Evolutionary conservation across 2,797 vertebrate species (phyloP).

Genomic region (Nannoperca australis): DNA sequence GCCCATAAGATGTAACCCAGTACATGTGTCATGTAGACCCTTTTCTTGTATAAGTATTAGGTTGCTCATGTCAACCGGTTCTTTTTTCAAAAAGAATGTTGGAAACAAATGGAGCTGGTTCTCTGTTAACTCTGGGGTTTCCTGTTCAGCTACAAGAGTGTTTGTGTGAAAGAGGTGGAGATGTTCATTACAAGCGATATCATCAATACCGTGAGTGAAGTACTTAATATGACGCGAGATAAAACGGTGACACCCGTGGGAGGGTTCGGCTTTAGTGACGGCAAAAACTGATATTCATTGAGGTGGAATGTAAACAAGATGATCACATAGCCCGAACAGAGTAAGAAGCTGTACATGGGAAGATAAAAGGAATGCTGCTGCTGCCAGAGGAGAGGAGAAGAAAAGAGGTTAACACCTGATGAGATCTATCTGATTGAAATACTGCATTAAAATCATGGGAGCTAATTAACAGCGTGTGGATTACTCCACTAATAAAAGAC

Average conservation of each 20-base stretch:
- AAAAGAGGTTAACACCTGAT: not conserved
- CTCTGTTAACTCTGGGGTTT: not conserved
- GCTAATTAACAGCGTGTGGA: constrained; percentile 2
- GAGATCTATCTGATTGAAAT: not conserved
- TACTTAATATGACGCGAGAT: not conserved
- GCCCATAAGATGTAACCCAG: not conserved
- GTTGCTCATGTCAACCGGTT: not conserved
- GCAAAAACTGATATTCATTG: not conserved
- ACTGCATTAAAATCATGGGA: not conserved
- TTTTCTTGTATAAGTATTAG: too few species aligned
- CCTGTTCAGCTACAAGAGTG: not conserved
- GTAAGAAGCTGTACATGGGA: not conserved
- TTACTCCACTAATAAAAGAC: constrained; percentile 6
- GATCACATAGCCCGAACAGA: not conserved
- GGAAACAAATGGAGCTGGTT: not conserved
- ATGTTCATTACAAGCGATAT: not conserved
- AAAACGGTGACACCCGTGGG: not conserved
- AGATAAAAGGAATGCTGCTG: not conserved
- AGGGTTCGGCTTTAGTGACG: too few species aligned
- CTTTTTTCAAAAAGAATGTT: too few species aligned
- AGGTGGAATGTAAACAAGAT: not conserved
- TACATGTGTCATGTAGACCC: not conserved
- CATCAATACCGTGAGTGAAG: not conserved
- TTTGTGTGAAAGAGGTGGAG: too few species aligned
- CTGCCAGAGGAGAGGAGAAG: not conserved